Base-by-base conservation (phyloP, 23 tunicate genomes). In the Phallusia fumigata region DNA sequence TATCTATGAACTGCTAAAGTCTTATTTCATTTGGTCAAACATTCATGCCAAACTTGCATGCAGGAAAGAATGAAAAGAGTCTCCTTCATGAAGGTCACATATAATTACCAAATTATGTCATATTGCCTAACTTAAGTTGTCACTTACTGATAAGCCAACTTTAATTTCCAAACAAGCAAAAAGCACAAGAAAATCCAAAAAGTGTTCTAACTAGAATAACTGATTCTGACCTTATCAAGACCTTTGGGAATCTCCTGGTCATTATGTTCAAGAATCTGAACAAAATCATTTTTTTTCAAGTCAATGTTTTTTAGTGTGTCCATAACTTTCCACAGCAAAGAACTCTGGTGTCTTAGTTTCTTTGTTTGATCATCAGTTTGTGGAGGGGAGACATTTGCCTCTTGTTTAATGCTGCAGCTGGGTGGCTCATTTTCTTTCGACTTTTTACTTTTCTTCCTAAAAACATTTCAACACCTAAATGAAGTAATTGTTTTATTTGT, bases 301-400 rank as follows among this genome's bases (percentile, higher is more conserved):
- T 91, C 90, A 11, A 74, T 36, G 6, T 77, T 73, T 80, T 91
- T 90, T 36, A 96, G 52, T 22, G 81, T 82, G 83, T 96, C 99
- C 22, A 87, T 88, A 3, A 79, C 82, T 72, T 88, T 91, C 99
- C 99, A 96, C 69, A 91, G 36, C 69, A 81, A 30, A 34, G 64
- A 58, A 51, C 86, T 93, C 36, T 96, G 99, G 15, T 64, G 36
- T 49, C 76, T 76, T 0, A 82, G 87, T 36, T 79, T 75, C 65
- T 90, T 81, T 18, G 80, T 74, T 58, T 47, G 45, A 36, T 79
- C 73, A 1, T 86, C 87, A 30, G 85, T 58, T 77, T 3, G 31
- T 49, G 44, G 24, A 30, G 52, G 33, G n/a, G 78, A 33, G 3
- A n/a, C n/a, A n/a, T n/a, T n/a, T n/a, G 78, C 24, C n/a, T 75